Conservation (phyloP, 37 sponge, comb jelly and placozoan genomes). For the Hexactinellida sp. region DNA sequence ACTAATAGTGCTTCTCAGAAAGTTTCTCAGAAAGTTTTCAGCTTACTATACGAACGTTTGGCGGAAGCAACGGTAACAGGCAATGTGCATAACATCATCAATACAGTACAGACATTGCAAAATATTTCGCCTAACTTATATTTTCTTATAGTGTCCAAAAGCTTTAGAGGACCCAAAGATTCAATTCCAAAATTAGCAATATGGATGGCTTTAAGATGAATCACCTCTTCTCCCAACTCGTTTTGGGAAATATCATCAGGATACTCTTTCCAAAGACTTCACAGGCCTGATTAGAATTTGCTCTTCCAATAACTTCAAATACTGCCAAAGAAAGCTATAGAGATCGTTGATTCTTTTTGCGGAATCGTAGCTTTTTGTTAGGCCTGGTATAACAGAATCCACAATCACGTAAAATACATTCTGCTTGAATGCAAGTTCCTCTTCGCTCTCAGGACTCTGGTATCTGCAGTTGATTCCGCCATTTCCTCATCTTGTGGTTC, state of each 20-base stretch:
- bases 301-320: background rate
- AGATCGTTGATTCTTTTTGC: background rate
- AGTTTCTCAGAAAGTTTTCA: background rate
- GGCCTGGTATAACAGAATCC: background rate
- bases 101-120: background rate
- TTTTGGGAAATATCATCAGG: background rate
- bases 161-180: background rate
- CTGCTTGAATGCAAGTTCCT: background rate
- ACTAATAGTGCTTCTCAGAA: background rate
- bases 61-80: background rate
- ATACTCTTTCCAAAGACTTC: background rate
- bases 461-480: background rate
- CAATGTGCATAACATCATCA: background rate
- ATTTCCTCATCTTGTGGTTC: background rate
- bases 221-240: background rate
- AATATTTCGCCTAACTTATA: background rate
- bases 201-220: slow-evolving; percentile 3
- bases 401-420: background rate
- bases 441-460: background rate
- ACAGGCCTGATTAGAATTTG: background rate
- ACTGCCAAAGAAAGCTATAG: background rate
- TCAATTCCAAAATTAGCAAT: background rate
- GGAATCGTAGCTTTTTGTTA: background rate
- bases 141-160: background rate
- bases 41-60: background rate